These are phyloP conservation scores for Pollenia griseotomentosa DNA, from an alignment of 2,888 invertebrate species.

Conservation along the genomic window DNA sequence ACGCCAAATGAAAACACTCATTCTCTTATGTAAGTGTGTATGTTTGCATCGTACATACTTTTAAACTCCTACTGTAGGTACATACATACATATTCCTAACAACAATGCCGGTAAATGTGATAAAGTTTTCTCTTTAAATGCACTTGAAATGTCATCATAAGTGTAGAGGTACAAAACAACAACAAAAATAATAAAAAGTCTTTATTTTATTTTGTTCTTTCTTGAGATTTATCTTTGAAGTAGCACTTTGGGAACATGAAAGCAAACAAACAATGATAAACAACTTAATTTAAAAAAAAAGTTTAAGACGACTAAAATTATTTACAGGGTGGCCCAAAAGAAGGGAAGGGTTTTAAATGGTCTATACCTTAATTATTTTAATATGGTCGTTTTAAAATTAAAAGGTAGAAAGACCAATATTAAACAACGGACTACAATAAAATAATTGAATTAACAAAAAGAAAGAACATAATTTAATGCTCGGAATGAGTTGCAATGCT, in stretches of 20 bases:
- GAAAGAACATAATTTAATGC: too few relatives aligned
- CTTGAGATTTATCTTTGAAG: slow-evolving; percentile 62
- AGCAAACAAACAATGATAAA: slow-evolving; percentile 49
- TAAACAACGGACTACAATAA: too few relatives aligned
- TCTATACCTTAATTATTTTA: too few relatives aligned
- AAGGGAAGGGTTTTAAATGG: too few relatives aligned
- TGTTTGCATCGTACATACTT: neutral
- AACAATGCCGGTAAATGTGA: slow-evolving; percentile 9
- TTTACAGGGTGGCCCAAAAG: too few relatives aligned
- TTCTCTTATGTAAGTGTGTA: too few relatives aligned
- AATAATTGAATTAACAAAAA: too few relatives aligned
- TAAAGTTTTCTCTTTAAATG: slow-evolving; percentile 63
- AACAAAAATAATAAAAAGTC: slow-evolving; percentile 49
- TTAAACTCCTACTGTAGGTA: neutral
- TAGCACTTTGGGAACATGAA: slow-evolving; percentile 61
- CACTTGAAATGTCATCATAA: slow-evolving; percentile 65
- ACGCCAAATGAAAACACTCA: too few relatives aligned
- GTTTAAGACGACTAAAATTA: neutral
- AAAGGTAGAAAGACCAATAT: too few relatives aligned
- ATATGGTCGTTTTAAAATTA: too few relatives aligned
- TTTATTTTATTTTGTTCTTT: slow-evolving; percentile 48
- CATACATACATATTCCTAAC: slow-evolving; percentile 7
- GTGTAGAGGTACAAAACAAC: slow-evolving; percentile 44
- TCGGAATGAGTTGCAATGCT: too few relatives aligned
- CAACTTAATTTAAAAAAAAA: neutral